Base-by-base conservation (phyloP, 2,888 invertebrate genomes). In the Rhopalosiphum nymphaeae region DNA sequence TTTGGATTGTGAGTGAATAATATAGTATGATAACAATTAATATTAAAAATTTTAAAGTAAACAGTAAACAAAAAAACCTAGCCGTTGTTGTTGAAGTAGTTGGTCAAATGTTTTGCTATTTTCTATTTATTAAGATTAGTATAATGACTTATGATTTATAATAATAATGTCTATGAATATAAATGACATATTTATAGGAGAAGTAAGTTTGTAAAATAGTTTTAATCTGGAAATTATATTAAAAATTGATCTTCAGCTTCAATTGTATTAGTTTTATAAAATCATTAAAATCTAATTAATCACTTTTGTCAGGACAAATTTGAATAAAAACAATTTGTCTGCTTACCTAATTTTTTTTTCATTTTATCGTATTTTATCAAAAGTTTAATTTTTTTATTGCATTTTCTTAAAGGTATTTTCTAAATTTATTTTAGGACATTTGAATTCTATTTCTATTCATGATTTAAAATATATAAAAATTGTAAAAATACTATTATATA, bases 161-260 rank as follows among this genome's bases (percentile, higher is more conserved):
- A 42, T 86, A 29, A 53, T 67, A 29, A 91, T 91, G 90, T 57
- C 57, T 86, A 21, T 94, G 16, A 91, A 61, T 29, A 11, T 61
- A 49, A 94, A 94, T 49, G 90, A 94, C 3, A 94, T 94, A 90
- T 94, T 94, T 94, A 94, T 94, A 4, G 94, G 94, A 53, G 94
- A 94, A 86, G 94, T 94, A 86, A 94, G 94, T 93, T 3, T 49
- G 11, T 42, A 26, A 57, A n/a, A 56, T 2, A 10, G 5, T 89
- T 89, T 89, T 25, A 10, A 42, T 26, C 16, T 56, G 10, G 11
- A 87, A 21, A 87, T 29, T 46, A 87, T 49, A 49, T 46, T 49
- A 49, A 46, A 87, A 87, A 46, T 67, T 10, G 4, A 67, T 16
- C n/a, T 67, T 67, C 7, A 87, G n/a, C 16, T 87, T 87, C n/a